phyloP scores from a whole-genome alignment of 2,888 invertebrate genomes.

The Sclerodermus sp. region DNA sequence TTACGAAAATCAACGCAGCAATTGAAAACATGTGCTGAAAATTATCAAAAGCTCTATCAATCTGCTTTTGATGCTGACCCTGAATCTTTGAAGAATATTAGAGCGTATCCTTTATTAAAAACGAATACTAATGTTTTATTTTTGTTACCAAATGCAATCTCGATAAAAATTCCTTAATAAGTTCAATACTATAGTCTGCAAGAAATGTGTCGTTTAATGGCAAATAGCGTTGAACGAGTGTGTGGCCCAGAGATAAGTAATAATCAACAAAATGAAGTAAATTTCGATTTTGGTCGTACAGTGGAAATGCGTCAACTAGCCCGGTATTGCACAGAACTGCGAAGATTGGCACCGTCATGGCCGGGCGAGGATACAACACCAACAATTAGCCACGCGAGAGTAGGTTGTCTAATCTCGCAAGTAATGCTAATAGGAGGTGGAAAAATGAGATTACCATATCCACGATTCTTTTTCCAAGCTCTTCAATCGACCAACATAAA shows the following conservation, averaged over 20 bases:
- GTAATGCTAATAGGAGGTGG: conserved; percentile 59
- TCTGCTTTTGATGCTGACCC: conserved; percentile 86
- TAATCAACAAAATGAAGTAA: conserved; percentile 38
- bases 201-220: conserved; percentile 76
- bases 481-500: conserved; percentile 82
- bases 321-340: conserved; percentile 46
- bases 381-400: conserved; percentile 55
- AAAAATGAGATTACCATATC: conserved; percentile 63
- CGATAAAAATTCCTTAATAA: conserved; percentile 19
- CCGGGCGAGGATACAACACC: conserved; percentile 54
- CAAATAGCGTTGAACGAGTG: conserved; percentile 74
- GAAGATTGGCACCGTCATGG: conserved; percentile 51
- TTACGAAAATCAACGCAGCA: conserved; percentile 74
- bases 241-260: conserved; percentile 55
- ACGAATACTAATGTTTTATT: neutral
- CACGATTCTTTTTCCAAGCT: conserved; percentile 82
- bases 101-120: conserved; percentile 45
- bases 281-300: conserved; percentile 48
- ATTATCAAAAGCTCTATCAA: conserved; percentile 77
- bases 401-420: conserved; percentile 65
- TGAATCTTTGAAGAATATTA: conserved; percentile 71
- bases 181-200: conserved; percentile 65
- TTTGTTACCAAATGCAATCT: neutral
- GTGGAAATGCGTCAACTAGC: conserved; percentile 53
- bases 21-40: conserved; percentile 71